Percentiles rank a stretch among this genome's conserved stretches.
phyloP scores from a whole-genome alignment of 2,797 vertebrate species.

The Dicrostonyx torquatus region DNA sequence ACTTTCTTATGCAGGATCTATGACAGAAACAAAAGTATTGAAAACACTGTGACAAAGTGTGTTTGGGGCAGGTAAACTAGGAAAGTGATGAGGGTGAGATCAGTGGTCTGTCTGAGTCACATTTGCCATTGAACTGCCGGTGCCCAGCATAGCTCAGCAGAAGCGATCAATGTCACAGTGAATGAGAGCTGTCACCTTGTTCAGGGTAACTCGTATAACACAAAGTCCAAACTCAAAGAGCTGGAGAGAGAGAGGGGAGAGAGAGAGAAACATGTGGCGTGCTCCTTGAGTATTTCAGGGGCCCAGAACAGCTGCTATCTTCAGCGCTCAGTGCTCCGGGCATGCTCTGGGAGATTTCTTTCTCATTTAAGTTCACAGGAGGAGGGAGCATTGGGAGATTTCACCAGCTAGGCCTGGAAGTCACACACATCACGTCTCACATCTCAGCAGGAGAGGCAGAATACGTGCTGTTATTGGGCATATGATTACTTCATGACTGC shows the following conservation, averaged over 20 bases:
- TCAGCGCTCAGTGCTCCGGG: background rate
- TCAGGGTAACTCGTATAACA: background rate
- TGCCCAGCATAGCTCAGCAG: background rate
- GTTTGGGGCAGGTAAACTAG: background rate
- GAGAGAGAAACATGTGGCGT: background rate
- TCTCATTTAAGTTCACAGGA: background rate
- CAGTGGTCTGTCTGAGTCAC: background rate
- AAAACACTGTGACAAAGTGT: background rate
- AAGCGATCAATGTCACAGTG: background rate
- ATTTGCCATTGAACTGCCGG: background rate
- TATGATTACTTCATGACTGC: background rate
- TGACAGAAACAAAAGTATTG: background rate
- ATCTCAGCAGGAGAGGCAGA: background rate
- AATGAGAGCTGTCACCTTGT: background rate
- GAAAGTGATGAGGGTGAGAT: background rate
- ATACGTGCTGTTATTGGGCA: too few species aligned
- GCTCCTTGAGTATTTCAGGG: background rate
- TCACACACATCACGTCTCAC: background rate
- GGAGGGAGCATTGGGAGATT: background rate
- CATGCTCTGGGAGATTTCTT: background rate
- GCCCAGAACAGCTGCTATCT: background rate
- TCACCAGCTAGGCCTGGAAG: background rate
- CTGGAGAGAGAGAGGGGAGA: background rate
- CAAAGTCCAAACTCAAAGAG: background rate
- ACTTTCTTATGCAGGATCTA: slow-evolving; percentile 5